A percentile compares a stretch with the other conserved stretches of the same genome.
phyloP scores from a whole-genome alignment of 2,797 vertebrate genomes.

The Microtus obscurus region DNA sequence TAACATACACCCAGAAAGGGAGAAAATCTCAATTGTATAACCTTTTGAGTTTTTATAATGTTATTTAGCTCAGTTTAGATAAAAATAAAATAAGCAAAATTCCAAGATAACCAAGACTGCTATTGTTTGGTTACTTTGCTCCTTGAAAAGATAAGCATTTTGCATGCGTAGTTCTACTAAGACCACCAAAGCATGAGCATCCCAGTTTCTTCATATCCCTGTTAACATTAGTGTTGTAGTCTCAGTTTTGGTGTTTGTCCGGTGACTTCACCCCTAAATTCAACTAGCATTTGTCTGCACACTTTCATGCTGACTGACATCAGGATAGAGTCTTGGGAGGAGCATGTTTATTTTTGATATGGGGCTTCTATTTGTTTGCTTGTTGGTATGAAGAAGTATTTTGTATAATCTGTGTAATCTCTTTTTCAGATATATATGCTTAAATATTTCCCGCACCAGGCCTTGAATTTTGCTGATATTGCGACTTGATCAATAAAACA shows the following conservation, averaged over 20 bases:
- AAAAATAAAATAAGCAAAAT: not conserved
- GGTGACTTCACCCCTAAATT: not conserved
- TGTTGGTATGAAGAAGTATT: not conserved
- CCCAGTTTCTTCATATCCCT: conserved; percentile 45
- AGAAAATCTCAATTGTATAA: not conserved
- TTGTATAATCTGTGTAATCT: not conserved
- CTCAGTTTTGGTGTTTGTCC: not conserved
- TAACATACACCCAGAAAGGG: not conserved
- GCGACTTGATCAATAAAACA: not conserved
- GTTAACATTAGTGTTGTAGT: conserved; percentile 61
- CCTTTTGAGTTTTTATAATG: not conserved
- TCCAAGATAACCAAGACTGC: not conserved
- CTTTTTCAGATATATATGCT: conserved; percentile 48
- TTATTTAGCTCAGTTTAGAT: not conserved
- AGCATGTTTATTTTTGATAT: not conserved
- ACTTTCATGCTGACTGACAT: conserved; percentile 5
- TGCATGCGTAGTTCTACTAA: not conserved
- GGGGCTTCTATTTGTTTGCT: not conserved
- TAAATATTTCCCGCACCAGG: not conserved
- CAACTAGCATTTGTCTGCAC: not conserved
- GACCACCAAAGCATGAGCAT: not conserved
- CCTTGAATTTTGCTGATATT: not conserved
- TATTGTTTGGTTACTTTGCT: not conserved
- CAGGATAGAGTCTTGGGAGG: not conserved
- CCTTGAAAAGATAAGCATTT: not conserved